Conservation (phyloP, 2,113 vertebrate genomes). For the Actenoides hombroni region DNA sequence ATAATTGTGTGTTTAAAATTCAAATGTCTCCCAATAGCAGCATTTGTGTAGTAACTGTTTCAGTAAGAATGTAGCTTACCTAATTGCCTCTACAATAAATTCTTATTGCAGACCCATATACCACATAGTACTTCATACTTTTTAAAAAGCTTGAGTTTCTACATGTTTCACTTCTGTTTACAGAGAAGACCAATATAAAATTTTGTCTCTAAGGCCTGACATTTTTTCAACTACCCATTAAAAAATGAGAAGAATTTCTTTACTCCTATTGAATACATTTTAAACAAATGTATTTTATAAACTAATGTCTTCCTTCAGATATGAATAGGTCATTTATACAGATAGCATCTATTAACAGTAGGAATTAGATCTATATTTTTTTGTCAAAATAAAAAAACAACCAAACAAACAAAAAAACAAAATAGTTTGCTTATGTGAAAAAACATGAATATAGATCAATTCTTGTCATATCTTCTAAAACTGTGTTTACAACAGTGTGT, state of each 20-base stretch:
- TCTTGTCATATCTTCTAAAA: neutral
- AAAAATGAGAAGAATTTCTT: neutral
- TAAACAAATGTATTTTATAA: neutral
- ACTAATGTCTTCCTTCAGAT: neutral
- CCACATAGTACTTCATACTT: neutral
- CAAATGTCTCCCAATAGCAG: neutral
- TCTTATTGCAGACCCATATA: neutral
- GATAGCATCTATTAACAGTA: neutral
- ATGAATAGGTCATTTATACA: neutral
- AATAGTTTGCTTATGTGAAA: neutral
- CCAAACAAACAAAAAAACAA: neutral
- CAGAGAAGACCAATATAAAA: neutral
- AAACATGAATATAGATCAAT: neutral
- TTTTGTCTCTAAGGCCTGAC: neutral
- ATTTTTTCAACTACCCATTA: neutral
- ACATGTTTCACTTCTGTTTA: neutral
- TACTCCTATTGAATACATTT: neutral
- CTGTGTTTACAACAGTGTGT: neutral
- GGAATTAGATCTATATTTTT: neutral
- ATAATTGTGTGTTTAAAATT: neutral
- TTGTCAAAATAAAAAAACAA: neutral
- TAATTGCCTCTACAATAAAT: neutral
- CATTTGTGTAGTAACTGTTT: neutral
- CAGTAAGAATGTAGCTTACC: neutral
- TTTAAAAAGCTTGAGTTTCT: neutral